phyloP scores from a whole-genome alignment of 2,888 invertebrate genomes.

The Hirtodrosophila histrioides region DNA sequence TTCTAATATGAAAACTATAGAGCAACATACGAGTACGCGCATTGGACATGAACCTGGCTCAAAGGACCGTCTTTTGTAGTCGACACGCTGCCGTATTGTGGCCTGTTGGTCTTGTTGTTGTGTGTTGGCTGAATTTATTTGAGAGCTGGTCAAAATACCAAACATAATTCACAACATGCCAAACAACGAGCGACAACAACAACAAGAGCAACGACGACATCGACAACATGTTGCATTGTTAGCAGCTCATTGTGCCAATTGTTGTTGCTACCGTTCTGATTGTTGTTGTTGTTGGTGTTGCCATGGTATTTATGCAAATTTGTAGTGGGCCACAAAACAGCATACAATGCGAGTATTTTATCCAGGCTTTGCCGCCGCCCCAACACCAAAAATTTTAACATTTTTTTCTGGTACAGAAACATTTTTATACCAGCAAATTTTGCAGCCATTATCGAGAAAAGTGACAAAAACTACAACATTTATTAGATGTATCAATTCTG shows the following conservation, averaged over 20 bases:
- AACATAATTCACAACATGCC: slow-evolving; percentile 81
- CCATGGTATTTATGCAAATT: slow-evolving; percentile 79
- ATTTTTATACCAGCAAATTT: background rate
- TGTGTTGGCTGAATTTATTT: slow-evolving; percentile 52
- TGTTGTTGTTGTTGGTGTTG: slow-evolving; percentile 56
- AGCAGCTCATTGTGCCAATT: slow-evolving; percentile 73
- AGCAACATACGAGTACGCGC: slow-evolving; percentile 6
- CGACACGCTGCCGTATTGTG: slow-evolving; percentile 20
- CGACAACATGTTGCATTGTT: slow-evolving; percentile 80
- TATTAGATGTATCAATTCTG: slow-evolving; percentile 13
- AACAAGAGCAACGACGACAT: slow-evolving; percentile 27
- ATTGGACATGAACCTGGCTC: slow-evolving; percentile 20
- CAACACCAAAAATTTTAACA: slow-evolving; percentile 13
- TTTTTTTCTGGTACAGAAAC: background rate
- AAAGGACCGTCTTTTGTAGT: slow-evolving; percentile 25
- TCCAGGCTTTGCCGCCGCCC: slow-evolving; percentile 22
- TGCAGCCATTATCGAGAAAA: slow-evolving; percentile 1
- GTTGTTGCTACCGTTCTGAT: slow-evolving; percentile 36
- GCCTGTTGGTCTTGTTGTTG: slow-evolving; percentile 26
- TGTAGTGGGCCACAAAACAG: slow-evolving; percentile 58
- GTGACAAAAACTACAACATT: slow-evolving; percentile 19
- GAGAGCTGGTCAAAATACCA: slow-evolving; percentile 67
- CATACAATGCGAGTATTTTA: slow-evolving; percentile 28
- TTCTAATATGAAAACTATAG: slow-evolving; percentile 51
- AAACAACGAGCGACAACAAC: slow-evolving; percentile 68